A percentile compares a stretch with the other conserved stretches of the same genome.
These are phyloP conservation scores for Etia nguti DNA, from an alignment of 2,113 vertebrate genomes.

Conservation along the genomic window DNA sequence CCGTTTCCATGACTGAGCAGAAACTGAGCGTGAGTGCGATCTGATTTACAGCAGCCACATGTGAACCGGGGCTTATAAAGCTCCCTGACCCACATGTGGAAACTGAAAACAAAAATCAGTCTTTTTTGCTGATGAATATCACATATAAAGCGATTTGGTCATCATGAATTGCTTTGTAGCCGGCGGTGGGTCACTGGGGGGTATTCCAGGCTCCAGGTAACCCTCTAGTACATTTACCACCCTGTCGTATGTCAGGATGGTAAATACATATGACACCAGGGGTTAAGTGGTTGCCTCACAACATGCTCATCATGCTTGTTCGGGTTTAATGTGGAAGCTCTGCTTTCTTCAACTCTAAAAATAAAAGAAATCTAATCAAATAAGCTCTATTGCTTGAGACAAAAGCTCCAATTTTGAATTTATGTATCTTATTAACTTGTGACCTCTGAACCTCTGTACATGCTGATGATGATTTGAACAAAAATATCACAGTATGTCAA, in stretches of 20 bases:
- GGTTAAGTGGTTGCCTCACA: neutral
- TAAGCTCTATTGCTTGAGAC: neutral
- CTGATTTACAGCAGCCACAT: neutral
- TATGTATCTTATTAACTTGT: neutral
- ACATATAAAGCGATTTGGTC: neutral
- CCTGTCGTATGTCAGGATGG: neutral
- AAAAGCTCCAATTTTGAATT: neutral
- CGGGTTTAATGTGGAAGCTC: neutral
- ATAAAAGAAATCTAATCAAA: neutral
- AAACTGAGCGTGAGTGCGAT: neutral
- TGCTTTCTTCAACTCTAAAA: neutral
- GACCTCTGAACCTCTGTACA: no score
- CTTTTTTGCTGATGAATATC: neutral
- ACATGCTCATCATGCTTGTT: accelerated
- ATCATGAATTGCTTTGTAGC: neutral
- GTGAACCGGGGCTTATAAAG: neutral
- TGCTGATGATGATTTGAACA: no score
- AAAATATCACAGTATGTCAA: no score
- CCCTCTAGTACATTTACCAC: neutral
- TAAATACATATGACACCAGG: neutral
- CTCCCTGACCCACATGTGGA: neutral
- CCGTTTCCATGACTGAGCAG: constrained; percentile 44
- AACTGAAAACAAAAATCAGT: neutral
- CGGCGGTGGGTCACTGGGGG: accelerated
- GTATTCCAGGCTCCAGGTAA: neutral